Base-by-base conservation (phyloP, 1,140 invertebrate genomes). In the Scaptomyza graminum region DNA sequence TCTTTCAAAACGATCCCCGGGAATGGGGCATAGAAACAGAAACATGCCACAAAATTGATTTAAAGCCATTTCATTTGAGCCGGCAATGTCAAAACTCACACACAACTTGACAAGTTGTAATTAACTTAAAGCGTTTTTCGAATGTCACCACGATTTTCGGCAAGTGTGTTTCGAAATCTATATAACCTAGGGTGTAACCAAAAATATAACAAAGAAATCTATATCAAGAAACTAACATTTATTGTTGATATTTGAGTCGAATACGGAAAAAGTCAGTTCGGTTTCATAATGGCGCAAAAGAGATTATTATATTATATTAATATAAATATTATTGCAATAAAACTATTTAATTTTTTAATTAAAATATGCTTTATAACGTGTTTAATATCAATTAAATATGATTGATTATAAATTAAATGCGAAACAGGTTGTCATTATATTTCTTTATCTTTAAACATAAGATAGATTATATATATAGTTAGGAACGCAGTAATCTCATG, bases 11-110 rank as follows among this genome's bases (percentile, higher is more conserved):
- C 55, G 72, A 64, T 75, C 47, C 47, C 37, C 34, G 57, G 46
- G 74, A 69, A 67, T 69, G 56, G 18, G 60, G 47, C 74, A 74
- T 7, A 34, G 31, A 34, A 34, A 34, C 31, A 34, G 31, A 9
- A 73, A 82, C 76, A 82, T 79, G 79, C 50, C 59, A 60, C 64
- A 56, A 75, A 88, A 88, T 88, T 88, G 83, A 88, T 88, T 88
- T 88, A 88, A 79, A 59, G 55, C 76, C 66, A 75, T 66, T 75
- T 66, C 65, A 69, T 74, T 72, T 67, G 59, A 79, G 78, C 71
- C 68, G 75, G 64, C 55, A 78, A 37, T 79, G 75, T 60, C 65
- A 69, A 75, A 22, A 80, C 50, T 62, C 65, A 57, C 67, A 71
- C 61, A 81, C 68, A 75, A 68, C 55, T 64, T 74, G 83, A 87